Base-by-base conservation (phyloP, 2,888 invertebrate genomes). In the Caenorhabditis sp. region DNA sequence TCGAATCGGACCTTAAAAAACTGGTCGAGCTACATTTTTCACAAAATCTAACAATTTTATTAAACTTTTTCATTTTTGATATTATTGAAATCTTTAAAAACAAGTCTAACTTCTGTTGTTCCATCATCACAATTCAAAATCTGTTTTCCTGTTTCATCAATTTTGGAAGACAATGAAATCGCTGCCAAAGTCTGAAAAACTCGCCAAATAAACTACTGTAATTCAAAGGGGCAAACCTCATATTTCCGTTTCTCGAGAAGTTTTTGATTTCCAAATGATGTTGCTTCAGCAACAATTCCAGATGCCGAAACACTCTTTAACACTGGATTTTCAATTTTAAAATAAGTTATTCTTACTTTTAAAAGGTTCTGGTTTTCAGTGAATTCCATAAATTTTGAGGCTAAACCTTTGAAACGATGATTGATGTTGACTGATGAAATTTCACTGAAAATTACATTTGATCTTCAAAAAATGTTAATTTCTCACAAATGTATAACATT, bases 381-480 rank as follows among this genome's bases (percentile, higher is more conserved):
- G 61, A 64, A 73, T 26, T 67, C 59, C 62, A 73, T 58, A 12
- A 73, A 73, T 19, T 55, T 68, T 12, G 68, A 68, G 2, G 72
- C 72, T 14, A 73, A n/a, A 54, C 72, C 72, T 55, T 68, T 57
- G n/a, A 68, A 17, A 53, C 68, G 58, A 55, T 73, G 72, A 23
- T 68, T 50, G 23, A 51, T 61, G 37, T 27, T 62, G 0, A 73
- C 72, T 12, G 68, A 68, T 3, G 68, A 65, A 17, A 73, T 68
- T 53, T 73, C 72, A 59, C 72, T 73, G 62, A 60, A 71, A 61
- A n/a, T n/a, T n/a, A n/a, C n/a, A n/a, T n/a, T n/a, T n/a, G n/a
- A n/a, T n/a, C 10, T 10, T 31, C 31, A 31, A 31, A 31, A 31
- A 2, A 26, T n/a, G 26, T 19, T 17, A 55, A 4, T 24, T 21